Conservation (phyloP, 2,888 invertebrate genomes). For the Bombyx huttoni region DNA sequence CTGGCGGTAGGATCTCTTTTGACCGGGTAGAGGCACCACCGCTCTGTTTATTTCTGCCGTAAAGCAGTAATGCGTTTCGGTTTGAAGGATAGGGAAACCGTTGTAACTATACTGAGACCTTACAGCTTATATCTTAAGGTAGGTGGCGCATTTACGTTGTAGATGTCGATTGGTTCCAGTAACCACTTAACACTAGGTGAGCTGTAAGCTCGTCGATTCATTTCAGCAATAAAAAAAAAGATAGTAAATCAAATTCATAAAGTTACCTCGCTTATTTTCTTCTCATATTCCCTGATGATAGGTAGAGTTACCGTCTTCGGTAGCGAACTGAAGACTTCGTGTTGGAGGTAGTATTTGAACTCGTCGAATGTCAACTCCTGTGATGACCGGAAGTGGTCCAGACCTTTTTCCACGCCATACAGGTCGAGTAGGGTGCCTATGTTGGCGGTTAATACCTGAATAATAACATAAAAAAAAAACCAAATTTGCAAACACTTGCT, state of each 20-base stretch:
- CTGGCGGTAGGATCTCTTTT: too few species aligned
- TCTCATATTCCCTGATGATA: slow-evolving; percentile 74
- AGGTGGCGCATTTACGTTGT: too few species aligned
- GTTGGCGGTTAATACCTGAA: slow-evolving; percentile 85
- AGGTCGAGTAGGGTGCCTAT: slow-evolving; percentile 83
- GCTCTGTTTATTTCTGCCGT: too few species aligned
- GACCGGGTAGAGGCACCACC: too few species aligned
- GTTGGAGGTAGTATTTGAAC: slow-evolving; percentile 81
- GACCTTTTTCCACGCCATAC: slow-evolving; percentile 83
- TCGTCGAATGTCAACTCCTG: slow-evolving; percentile 80
- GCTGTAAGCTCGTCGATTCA: too few species aligned
- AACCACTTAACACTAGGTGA: too few species aligned
- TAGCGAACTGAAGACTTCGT: slow-evolving; percentile 80
- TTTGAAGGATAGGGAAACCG: too few species aligned
- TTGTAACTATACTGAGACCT: too few species aligned
- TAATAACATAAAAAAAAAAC: not conserved
- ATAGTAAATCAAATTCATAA: not conserved
- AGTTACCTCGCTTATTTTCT: slow-evolving; percentile 77
- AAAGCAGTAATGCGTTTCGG: too few species aligned
- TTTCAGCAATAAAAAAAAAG: not conserved
- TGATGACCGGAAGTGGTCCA: slow-evolving; percentile 83
- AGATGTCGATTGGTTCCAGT: too few species aligned
- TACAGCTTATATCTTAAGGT: too few species aligned
- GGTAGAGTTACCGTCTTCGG: slow-evolving; percentile 73
- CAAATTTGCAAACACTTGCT: not conserved